A percentile compares a stretch with the other conserved stretches of the same genome.
phyloP scores from a whole-genome alignment of 2,888 invertebrate species.

The Exocentrus adspersus region DNA sequence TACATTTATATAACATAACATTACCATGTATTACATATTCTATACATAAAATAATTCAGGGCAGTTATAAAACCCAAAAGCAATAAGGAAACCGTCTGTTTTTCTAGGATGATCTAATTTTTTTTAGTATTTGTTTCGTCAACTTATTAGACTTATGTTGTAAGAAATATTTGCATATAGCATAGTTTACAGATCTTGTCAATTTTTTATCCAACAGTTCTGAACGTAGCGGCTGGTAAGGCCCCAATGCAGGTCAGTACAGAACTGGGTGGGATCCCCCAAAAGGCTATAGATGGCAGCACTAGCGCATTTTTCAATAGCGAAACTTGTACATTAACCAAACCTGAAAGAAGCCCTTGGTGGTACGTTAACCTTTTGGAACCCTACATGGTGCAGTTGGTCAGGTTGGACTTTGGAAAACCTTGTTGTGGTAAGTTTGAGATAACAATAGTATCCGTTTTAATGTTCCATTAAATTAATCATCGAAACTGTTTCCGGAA shows the following conservation, averaged over 20 bases:
- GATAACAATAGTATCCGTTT: no score
- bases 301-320: slow-evolving; percentile 83
- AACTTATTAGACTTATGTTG: no score
- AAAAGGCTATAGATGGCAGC: slow-evolving; percentile 91
- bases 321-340: slow-evolving; percentile 89
- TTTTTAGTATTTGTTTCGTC: no score
- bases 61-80: no score
- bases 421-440: slow-evolving; percentile 88
- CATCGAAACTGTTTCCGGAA: not conserved
- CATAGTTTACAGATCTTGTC: no score
- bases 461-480: not conserved
- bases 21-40: no score
- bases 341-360: slow-evolving; percentile 87
- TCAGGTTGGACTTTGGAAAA: slow-evolving; percentile 89
- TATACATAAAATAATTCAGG: no score
- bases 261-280: slow-evolving; percentile 84
- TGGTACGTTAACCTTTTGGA: slow-evolving; percentile 95
- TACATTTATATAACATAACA: no score
- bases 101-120: no score
- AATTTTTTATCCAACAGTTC: slow-evolving; percentile 68
- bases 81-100: no score
- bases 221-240: slow-evolving; percentile 94
- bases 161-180: no score
- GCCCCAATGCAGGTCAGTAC: slow-evolving; percentile 94
- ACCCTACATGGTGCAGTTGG: slow-evolving; percentile 94